Conservation (phyloP, 2,888 invertebrate genomes). For the Tachystola acroxantha region DNA sequence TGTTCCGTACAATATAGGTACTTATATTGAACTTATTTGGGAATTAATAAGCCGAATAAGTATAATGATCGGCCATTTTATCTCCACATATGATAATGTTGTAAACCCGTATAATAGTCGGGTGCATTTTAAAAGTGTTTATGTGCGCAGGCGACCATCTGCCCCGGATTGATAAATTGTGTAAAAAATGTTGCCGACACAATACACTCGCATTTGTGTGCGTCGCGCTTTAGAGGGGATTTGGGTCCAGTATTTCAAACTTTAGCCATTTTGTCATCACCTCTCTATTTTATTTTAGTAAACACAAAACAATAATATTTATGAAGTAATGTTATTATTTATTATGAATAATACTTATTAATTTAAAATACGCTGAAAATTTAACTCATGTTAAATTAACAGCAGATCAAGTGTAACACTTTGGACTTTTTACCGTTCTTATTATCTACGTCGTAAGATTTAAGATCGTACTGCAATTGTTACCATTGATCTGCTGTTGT, state of each 20-base stretch:
- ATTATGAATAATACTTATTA: too few relatives aligned
- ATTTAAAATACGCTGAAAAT: too few relatives aligned
- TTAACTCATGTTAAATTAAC: too few relatives aligned
- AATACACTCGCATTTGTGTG: conserved; percentile 31
- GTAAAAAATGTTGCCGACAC: conserved; percentile 62
- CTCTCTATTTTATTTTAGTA: too few relatives aligned
- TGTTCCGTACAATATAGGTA: neutral
- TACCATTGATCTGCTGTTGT: too few relatives aligned
- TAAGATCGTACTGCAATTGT: too few relatives aligned
- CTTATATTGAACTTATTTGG: too few relatives aligned
- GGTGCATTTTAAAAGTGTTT: conserved; percentile 69
- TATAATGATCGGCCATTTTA: conserved; percentile 45
- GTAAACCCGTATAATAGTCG: conserved; percentile 63
- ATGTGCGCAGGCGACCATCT: conserved; percentile 65
- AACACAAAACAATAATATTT: too few relatives aligned
- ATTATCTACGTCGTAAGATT: too few relatives aligned
- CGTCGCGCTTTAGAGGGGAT: conserved; percentile 34
- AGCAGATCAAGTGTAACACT: too few relatives aligned
- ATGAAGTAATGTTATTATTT: too few relatives aligned
- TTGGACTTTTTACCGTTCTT: too few relatives aligned
- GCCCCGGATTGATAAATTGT: conserved; percentile 70
- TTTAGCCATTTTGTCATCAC: neutral
- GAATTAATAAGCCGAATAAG: neutral
- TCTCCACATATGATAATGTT: conserved; percentile 58
- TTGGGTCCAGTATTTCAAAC: conserved; percentile 7